These are phyloP conservation scores for Bombyx mandarina DNA, from an alignment of 1,140 invertebrate genomes.

Conservation along the genomic window DNA sequence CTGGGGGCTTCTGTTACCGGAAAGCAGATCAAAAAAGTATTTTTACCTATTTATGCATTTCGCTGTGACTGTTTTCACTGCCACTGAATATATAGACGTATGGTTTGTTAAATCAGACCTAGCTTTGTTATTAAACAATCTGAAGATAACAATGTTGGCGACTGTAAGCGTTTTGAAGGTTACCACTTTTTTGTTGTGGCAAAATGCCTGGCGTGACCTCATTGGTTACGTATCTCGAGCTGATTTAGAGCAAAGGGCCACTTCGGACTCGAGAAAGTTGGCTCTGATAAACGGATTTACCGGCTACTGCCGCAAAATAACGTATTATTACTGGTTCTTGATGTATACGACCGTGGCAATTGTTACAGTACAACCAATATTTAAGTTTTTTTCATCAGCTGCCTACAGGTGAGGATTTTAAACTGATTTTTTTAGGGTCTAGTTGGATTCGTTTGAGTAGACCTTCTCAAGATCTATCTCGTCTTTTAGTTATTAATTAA, in stretches of 20 bases:
- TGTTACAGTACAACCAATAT: constrained; percentile 40
- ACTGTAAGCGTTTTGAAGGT: constrained; percentile 49
- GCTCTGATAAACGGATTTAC: constrained; percentile 33
- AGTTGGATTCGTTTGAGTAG: background rate
- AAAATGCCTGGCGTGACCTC: constrained; percentile 41
- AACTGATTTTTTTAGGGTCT: background rate
- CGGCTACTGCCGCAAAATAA: constrained; percentile 47
- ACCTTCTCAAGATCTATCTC: too few relatives aligned
- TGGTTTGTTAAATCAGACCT: constrained; percentile 50
- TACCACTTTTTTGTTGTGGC: constrained; percentile 39
- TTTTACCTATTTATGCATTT: constrained; percentile 47
- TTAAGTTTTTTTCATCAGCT: constrained; percentile 33
- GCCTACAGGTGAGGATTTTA: constrained; percentile 20
- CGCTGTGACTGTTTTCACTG: constrained; percentile 38
- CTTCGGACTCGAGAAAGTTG: constrained; percentile 17
- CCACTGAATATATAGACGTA: constrained; percentile 44
- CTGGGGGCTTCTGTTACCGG: constrained; percentile 51
- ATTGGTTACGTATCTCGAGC: constrained; percentile 46
- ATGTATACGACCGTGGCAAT: constrained; percentile 52
- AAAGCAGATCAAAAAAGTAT: constrained; percentile 23
- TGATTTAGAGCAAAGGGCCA: constrained; percentile 31
- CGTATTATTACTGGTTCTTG: constrained; percentile 41
- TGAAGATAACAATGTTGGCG: constrained; percentile 53
- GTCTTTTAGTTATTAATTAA: too few relatives aligned
- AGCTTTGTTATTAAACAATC: constrained; percentile 41